A percentile compares a stretch with the other conserved stretches of the same genome.
Conservation (phyloP, 2,888 invertebrate genomes). For the Homarus gammarus region DNA sequence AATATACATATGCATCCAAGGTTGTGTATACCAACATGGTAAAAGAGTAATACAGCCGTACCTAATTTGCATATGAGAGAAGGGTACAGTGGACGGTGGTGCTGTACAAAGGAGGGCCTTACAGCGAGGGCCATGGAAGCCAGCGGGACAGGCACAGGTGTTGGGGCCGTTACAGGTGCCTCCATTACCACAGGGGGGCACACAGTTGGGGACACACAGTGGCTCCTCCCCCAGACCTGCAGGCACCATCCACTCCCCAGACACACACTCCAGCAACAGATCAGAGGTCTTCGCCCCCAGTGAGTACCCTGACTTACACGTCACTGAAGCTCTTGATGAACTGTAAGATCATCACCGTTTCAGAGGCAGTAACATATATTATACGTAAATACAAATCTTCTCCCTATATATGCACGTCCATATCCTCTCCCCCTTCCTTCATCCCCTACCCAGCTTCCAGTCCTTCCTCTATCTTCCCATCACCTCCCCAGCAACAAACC, state of each 20-base stretch:
- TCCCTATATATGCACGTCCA: not conserved
- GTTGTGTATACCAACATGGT: not conserved
- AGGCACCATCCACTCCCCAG: not conserved
- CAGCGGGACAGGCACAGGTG: conserved; percentile 78
- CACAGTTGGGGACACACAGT: conserved; percentile 76
- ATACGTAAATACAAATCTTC: too few species aligned
- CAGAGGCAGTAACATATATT: too few species aligned
- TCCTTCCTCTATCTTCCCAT: too few species aligned
- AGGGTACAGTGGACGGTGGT: not conserved
- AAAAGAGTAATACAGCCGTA: not conserved
- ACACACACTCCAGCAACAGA: not conserved
- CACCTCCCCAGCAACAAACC: not conserved
- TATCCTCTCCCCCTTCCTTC: too few species aligned
- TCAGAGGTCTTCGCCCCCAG: not conserved
- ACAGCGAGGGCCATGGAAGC: conserved; percentile 76
- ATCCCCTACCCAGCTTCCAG: not conserved
- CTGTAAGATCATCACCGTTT: too few species aligned
- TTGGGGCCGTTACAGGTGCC: conserved; percentile 79
- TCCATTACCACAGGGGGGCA: conserved; percentile 78
- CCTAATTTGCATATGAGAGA: not conserved
- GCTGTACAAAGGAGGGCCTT: not conserved
- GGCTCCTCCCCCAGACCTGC: not conserved
- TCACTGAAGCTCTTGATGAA: not conserved
- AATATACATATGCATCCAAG: not conserved
- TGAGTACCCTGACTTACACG: not conserved